phyloP scores from a whole-genome alignment of 2,797 vertebrate genomes.

The Graptemys geographica region DNA sequence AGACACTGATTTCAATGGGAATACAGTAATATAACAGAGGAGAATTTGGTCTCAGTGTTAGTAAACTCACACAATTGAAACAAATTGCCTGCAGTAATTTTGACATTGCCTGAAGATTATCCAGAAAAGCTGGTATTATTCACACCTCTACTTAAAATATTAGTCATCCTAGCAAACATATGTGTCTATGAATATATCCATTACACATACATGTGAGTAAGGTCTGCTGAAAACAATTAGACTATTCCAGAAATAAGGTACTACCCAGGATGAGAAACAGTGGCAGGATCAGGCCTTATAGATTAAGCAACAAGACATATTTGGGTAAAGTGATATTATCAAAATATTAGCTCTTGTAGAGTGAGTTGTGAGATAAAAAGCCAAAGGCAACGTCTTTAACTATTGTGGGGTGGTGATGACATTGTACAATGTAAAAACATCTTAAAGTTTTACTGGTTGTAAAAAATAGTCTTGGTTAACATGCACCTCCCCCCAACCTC shows the following conservation, averaged over 20 bases:
- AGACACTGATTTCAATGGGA: neutral
- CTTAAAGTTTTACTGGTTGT: neutral
- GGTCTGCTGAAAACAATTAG: neutral
- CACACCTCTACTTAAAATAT: neutral
- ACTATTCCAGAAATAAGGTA: neutral
- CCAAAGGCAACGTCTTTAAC: neutral
- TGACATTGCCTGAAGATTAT: neutral
- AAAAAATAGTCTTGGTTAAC: conserved; percentile 33
- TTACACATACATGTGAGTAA: neutral
- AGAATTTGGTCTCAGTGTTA: neutral
- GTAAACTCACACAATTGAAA: neutral
- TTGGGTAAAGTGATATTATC: neutral
- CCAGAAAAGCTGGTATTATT: conserved; percentile 8
- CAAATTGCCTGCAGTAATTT: neutral
- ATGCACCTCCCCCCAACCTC: neutral
- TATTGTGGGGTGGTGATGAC: neutral
- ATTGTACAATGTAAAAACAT: neutral
- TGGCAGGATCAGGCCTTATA: neutral
- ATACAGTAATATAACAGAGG: neutral
- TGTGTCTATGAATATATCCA: neutral
- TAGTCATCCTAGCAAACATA: neutral
- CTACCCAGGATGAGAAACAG: neutral
- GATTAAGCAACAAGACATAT: neutral
- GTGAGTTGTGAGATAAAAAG: neutral
- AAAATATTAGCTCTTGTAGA: conserved; percentile 13